phyloP scores from a whole-genome alignment of 2,113 vertebrate species.

The Amphiprion ocellaris region DNA sequence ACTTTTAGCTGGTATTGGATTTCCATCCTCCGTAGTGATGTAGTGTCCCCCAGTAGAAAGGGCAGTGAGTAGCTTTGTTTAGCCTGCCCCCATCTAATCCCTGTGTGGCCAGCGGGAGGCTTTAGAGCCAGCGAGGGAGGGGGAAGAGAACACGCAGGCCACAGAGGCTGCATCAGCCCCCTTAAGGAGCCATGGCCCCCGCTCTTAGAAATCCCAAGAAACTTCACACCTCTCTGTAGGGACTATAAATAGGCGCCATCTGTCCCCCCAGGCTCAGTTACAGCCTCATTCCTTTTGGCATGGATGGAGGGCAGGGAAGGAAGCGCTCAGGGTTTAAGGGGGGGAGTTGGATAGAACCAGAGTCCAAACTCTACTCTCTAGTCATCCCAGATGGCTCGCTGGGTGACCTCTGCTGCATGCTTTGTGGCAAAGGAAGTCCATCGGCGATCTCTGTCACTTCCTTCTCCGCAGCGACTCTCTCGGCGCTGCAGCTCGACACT shows the following conservation, averaged over 20 bases:
- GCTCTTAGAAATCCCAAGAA: constrained; percentile 85
- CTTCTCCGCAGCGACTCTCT: constrained; percentile 1
- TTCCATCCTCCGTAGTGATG: constrained; percentile 54
- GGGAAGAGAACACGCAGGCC: constrained; percentile 50
- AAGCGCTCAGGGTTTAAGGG: constrained; percentile 49
- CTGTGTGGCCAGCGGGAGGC: constrained; percentile 53
- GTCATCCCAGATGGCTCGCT: constrained; percentile 53
- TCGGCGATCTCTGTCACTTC: constrained; percentile 24
- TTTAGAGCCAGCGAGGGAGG: constrained; percentile 56
- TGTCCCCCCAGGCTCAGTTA: constrained; percentile 85
- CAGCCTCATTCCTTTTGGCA: constrained; percentile 83
- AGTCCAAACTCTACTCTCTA: constrained; percentile 54
- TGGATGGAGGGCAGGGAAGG: constrained; percentile 68
- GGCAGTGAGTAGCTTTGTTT: constrained; percentile 78
- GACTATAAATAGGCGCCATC: constrained; percentile 86
- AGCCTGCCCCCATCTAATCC: constrained; percentile 74
- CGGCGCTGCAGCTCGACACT: neutral
- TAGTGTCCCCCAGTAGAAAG: constrained; percentile 60
- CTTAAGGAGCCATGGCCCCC: constrained; percentile 82
- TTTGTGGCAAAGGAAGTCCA: constrained; percentile 43
- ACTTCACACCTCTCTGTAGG: constrained; percentile 84
- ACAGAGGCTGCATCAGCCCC: constrained; percentile 73
- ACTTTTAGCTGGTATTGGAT: constrained; percentile 37
- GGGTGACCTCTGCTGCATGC: constrained; percentile 53
- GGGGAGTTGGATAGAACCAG: constrained; percentile 30